Percentiles rank a stretch among this genome's conserved stretches.
These are phyloP conservation scores for Tetranychus urticae DNA, from an alignment of 1,140 invertebrate species.

Conservation along the genomic window DNA sequence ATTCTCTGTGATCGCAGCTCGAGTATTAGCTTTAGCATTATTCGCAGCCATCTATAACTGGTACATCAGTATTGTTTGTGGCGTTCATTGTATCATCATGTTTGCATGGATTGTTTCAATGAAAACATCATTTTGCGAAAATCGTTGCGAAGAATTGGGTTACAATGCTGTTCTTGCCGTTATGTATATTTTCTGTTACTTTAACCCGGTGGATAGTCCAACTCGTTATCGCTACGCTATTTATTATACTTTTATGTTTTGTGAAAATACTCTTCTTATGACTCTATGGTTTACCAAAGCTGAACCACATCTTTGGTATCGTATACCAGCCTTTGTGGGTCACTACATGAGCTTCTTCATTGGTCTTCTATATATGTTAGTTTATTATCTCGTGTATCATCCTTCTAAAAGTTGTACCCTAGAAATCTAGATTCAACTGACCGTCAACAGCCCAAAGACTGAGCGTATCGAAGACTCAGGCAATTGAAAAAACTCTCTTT, in stretches of 20 bases:
- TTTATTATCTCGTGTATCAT: conserved; percentile 14
- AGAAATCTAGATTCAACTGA: background rate
- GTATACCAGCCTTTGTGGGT: conserved; percentile 9
- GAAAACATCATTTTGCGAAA: conserved; percentile 14
- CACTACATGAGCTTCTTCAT: conserved; percentile 11
- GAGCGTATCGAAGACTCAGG: too few relatives aligned
- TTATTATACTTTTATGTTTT: conserved; percentile 12
- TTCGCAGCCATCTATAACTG: conserved; percentile 26
- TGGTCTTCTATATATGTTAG: conserved; percentile 13
- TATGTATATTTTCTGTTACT: conserved; percentile 16
- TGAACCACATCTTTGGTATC: conserved; percentile 3
- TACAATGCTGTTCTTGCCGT: conserved; percentile 8
- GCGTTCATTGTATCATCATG: conserved; percentile 47
- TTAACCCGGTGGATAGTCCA: conserved; percentile 15
- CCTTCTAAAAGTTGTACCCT: conserved; percentile 9
- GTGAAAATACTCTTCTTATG: conserved; percentile 14
- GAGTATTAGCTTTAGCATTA: conserved; percentile 24
- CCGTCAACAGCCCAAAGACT: too few relatives aligned
- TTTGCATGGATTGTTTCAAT: conserved; percentile 31
- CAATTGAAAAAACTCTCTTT: too few relatives aligned
- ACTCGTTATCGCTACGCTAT: conserved; percentile 12
- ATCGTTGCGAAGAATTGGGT: conserved; percentile 7
- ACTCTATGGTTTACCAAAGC: conserved; percentile 10
- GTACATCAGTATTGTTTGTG: conserved; percentile 31
- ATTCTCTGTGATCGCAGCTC: conserved; percentile 43